Evolutionary conservation across 2,113 vertebrate species (phyloP), one percentile per base, ranked within the genome.

Genomic region (Prietella phreatophila): DNA sequence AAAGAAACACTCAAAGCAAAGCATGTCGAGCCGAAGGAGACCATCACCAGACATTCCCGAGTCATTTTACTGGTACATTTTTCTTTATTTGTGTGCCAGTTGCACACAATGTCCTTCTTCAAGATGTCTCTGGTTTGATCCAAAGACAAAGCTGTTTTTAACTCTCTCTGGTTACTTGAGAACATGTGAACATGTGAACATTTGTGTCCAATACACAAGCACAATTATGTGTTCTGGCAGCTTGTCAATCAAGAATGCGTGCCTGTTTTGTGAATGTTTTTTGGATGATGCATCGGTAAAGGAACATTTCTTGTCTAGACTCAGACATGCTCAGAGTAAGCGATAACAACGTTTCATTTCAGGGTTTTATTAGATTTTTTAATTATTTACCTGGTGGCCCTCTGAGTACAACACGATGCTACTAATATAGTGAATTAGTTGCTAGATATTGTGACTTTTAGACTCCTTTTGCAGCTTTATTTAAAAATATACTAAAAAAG

Each of bases 191-290:
- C 50, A 50, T 55, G 47, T 47, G 42, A 7, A 47, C 42, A 47
- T 79, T 55, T 30, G 50, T 55, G 76, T 55, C 27, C 27, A 79
- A 30, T 19, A 9, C 13, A 22, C 25, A 1, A 53, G 47, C 27
- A 55, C 76, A n/a, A 80, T 80, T 9, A 55, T n/a, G 50, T 55
- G 6, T 30, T 80, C 50, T 55, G 76, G 47, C 76, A 80, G 76
- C 76, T 55, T 80, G 76, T 80, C 76, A 80, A 20, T 55, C 76
- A 55, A 20, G n/a, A 80, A 80, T 55, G 76, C 6, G 2, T 80
- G 76, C 14, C 7, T 80, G 5, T 55, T 30, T 80, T 55, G 76
- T 55, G 42, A 2, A 10, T 20, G 39, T 14, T 53, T 55, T n/a
- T 53, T 55, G 50, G 6, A 55, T 30, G 15, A 55, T 30, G 27